Evolutionary conservation across 2,888 invertebrate species (phyloP).

Genomic region (Drepana falcataria): DNA sequence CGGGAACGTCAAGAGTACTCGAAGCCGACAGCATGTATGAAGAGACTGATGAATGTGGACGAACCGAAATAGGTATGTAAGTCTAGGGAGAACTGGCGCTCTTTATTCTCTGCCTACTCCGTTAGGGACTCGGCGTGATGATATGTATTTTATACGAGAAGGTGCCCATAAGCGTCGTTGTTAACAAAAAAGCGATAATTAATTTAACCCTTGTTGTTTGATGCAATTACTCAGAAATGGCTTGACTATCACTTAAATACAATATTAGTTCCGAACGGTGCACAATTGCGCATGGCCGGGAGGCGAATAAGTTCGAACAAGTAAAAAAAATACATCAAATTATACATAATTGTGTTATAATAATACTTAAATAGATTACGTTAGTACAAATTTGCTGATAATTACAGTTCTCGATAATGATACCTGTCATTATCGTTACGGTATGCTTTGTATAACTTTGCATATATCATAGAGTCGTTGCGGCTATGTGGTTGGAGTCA

Average conservation of each 20-base stretch:
- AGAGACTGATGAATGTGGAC: too few species aligned
- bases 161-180: not conserved
- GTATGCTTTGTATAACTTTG: constrained; percentile 32
- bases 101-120: too few species aligned
- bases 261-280: constrained; percentile 30
- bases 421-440: constrained; percentile 29
- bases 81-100: too few species aligned
- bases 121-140: too few species aligned
- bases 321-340: constrained; percentile 38
- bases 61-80: too few species aligned
- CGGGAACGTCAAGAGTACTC: too few species aligned
- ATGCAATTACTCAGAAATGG: constrained; percentile 6
- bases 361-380: constrained; percentile 40
- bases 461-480: constrained; percentile 18
- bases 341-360: constrained; percentile 55
- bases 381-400: constrained; percentile 49
- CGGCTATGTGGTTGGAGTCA: too few species aligned
- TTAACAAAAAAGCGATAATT: not conserved
- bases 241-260: constrained; percentile 16
- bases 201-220: not conserved
- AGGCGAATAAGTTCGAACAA: constrained; percentile 38
- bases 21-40: too few species aligned
- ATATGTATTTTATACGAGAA: too few species aligned
- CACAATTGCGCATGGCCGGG: constrained; percentile 8
- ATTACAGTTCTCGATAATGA: constrained; percentile 37